These are phyloP conservation scores for Steinernema feltiae DNA, from an alignment of 1,140 invertebrate species.

Conservation along the genomic window DNA sequence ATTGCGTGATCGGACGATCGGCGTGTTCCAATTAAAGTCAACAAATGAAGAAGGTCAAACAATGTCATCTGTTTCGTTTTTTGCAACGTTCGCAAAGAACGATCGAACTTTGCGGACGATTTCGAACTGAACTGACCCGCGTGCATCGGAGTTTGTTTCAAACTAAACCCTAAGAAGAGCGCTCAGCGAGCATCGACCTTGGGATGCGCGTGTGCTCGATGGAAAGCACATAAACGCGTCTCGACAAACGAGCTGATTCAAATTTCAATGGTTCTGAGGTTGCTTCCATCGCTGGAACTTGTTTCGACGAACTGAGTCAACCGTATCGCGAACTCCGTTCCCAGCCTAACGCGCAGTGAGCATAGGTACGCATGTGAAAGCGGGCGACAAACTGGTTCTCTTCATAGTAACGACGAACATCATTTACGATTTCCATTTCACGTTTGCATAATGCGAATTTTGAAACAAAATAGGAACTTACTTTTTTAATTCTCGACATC, in stretches of 20 bases:
- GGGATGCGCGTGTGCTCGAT: background rate
- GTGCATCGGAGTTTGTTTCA: no score
- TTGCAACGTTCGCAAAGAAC: no score
- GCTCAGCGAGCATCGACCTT: no score
- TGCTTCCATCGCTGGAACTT: background rate
- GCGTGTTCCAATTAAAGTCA: no score
- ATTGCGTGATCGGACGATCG: no score
- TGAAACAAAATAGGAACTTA: background rate
- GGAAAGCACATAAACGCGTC: background rate
- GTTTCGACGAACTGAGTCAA: background rate
- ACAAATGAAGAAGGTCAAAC: no score
- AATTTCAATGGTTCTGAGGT: background rate
- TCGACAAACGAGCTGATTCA: background rate
- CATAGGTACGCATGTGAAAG: background rate
- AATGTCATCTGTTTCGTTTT: no score
- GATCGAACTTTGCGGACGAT: no score
- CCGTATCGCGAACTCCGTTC: background rate
- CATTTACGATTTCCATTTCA: no score
- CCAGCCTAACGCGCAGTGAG: background rate
- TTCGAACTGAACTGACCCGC: no score
- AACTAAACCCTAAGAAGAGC: no score
- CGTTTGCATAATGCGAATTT: no score
- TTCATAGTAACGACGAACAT: background rate
- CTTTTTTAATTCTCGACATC: constrained; percentile 5
- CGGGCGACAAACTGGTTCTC: background rate